Base-by-base conservation (phyloP, 2,113 vertebrate genomes). In the Myiagra hebetior region DNA sequence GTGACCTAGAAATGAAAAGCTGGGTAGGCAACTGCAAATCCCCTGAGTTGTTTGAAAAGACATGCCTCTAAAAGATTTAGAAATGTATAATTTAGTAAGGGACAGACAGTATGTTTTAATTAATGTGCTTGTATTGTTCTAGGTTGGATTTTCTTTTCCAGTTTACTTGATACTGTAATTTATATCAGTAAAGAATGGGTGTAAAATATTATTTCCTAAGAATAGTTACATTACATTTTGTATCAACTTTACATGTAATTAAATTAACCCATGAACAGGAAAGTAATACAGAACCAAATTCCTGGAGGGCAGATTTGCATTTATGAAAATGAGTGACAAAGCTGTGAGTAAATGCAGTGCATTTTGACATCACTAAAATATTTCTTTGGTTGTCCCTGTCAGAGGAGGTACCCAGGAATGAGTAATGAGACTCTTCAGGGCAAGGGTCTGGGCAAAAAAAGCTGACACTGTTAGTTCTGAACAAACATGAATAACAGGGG, bases 1-100 rank as follows among this genome's bases (percentile, higher is more conserved):
- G 91, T 94, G 95, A 95, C 87, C 95, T 97, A 97, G 94, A 97
- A 97, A 93, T 91, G 76, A 94, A 97, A 95, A 80, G 62, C 87
- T 95, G 9, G 74, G 20, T 94, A 95, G 87, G 63, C 95, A 95
- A 85, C 91, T 90, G 89, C 87, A 96, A 96, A 95, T 96, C 95
- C 89, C 91, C 62, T 46, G 95, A 92, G 93, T 93, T 94, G 47
- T 84, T 91, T 83, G 79, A 91, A 95, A 95, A 95, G 53, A 18
- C 93, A 86, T 72, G 87, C 70, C 62, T 96, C 89, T 94, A 46
- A 73, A 93, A 80, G 75, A 78, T 89, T 86, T 89, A 56, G 62
- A 97, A 95, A 92, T 95, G 81, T 96, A 93, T 97, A 95, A 93
- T 97, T 98, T 95, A 96, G 87, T 95, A 80, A 92, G 94, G 89